Evolutionary conservation across 1,140 invertebrate genomes (phyloP).

Genomic region (Drosophila lini): DNA sequence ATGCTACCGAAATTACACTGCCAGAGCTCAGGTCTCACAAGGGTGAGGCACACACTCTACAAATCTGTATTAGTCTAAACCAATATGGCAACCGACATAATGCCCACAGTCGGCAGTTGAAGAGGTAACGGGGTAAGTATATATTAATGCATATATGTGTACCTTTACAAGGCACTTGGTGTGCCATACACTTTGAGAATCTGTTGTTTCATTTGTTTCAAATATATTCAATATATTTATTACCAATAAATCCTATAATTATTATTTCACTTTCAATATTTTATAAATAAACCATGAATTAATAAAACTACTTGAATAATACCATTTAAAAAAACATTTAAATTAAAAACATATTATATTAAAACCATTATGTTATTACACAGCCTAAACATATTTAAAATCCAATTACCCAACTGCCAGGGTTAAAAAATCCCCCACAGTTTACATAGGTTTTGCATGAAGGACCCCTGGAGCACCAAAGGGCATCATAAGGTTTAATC

Average conservation of each 20-base stretch:
- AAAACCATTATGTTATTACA: neutral
- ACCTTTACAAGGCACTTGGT: slow-evolving; percentile 1
- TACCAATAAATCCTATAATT: neutral
- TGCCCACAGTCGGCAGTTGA: slow-evolving; percentile 21
- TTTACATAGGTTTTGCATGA: slow-evolving; percentile 23
- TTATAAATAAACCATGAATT: neutral
- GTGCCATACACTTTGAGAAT: slow-evolving; percentile 6
- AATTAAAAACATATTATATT: neutral
- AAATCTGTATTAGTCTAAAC: slow-evolving; percentile 52
- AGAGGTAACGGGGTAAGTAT: slow-evolving; percentile 38
- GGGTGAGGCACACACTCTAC: slow-evolving; percentile 12
- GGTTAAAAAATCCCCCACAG: slow-evolving; percentile 1
- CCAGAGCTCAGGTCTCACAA: neutral
- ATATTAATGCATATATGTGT: slow-evolving; percentile 35
- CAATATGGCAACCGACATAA: slow-evolving; percentile 71
- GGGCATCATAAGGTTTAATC: slow-evolving; percentile 45
- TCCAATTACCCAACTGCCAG: slow-evolving; percentile 28
- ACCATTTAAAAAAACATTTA: neutral
- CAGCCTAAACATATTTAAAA: slow-evolving; percentile 13
- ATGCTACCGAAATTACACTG: slow-evolving; percentile 51
- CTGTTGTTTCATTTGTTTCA: neutral
- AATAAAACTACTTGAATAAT: neutral
- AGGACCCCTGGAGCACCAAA: slow-evolving; percentile 10
- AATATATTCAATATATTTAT: neutral
- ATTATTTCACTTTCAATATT: neutral